Evolutionary conservation across 2,797 vertebrate species (phyloP), one percentile per base, ranked within the genome.

Genomic region (Basileuterus tristriatus): DNA sequence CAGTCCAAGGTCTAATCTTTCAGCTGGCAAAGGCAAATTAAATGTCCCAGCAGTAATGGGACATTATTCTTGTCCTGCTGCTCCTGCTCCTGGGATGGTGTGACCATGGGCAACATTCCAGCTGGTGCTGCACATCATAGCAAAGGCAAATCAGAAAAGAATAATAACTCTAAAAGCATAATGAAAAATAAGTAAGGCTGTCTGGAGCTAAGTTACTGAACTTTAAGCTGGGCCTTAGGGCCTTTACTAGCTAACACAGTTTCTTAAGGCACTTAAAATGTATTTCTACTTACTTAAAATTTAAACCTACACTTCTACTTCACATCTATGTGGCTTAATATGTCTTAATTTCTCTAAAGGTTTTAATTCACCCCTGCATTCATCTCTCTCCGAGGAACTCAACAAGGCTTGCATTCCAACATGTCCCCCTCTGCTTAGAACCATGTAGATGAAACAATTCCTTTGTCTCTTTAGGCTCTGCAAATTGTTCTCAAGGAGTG

Each of bases 91-190:
- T 69, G 90, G 37, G 30, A 34, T 44, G 90, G 29, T 34, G 50
- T 58, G 87, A 39, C 26, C 34, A 1, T 2, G 24, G 32, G 18
- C 27, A 39, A 4, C 3, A 1, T 5, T n/a, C 12, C n/a, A n/a
- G 26, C 29, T 5, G 2, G 29, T 37, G 41, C 7, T 41, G 5
- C 5, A 4, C 2, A 2, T 10, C 58, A 9, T 49, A 63, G 32
- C 32, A 82, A 90, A 60, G 65, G 52, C 52, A 69, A 41, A 43
- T 18, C 27, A 34, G 50, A 49, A 59, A 59, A 67, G 7, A 21
- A 39, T 2, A 75, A 7, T 32, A 46, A 83, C 17, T 89, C 68
- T 60, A 37, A 55, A 50, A 59, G 4, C 27, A 5, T 5, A 6
- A 68, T 49, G n/a, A 79, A 60, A 67, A 62, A 27, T 5, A 59